Evolutionary conservation across 2,113 vertebrate genomes (phyloP).

Genomic region (Myotis brandtii): DNA sequence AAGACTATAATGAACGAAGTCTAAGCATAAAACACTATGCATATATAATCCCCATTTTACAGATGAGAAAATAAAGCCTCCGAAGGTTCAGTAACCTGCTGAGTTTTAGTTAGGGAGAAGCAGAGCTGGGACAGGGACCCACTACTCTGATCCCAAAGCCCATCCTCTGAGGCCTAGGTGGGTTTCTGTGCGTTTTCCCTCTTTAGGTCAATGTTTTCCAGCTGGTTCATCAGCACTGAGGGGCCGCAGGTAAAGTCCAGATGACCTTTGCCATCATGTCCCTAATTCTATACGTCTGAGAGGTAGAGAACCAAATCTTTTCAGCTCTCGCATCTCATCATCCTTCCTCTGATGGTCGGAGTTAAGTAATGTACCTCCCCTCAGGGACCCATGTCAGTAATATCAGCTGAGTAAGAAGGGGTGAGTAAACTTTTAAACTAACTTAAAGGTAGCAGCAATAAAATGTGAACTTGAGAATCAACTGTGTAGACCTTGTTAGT

Average conservation of each 20-base stretch:
- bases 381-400: not conserved
- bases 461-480: slow-evolving; percentile 51
- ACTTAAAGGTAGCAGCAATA: slow-evolving; percentile 50
- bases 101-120: not conserved
- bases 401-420: slow-evolving; percentile 40
- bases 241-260: not conserved
- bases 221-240: not conserved
- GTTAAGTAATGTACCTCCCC: slow-evolving; percentile 3
- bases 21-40: not conserved
- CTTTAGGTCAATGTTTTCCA: not conserved
- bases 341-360: slow-evolving; percentile 17
- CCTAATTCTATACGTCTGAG: slow-evolving; percentile 21
- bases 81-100: not conserved
- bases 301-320: not conserved
- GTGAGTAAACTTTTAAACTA: slow-evolving; percentile 57
- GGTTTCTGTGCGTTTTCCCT: not conserved
- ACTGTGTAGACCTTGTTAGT: no score
- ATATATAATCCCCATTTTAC: not conserved
- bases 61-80: slow-evolving; percentile 40
- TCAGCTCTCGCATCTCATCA: not conserved
- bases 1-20: not conserved
- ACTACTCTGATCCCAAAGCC: not conserved
- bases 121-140: not conserved
- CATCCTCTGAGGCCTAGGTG: not conserved
- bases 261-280: slow-evolving; percentile 13